Base-by-base conservation (phyloP, 1,140 invertebrate species). In the Stratiolaelaps scimitus region DNA sequence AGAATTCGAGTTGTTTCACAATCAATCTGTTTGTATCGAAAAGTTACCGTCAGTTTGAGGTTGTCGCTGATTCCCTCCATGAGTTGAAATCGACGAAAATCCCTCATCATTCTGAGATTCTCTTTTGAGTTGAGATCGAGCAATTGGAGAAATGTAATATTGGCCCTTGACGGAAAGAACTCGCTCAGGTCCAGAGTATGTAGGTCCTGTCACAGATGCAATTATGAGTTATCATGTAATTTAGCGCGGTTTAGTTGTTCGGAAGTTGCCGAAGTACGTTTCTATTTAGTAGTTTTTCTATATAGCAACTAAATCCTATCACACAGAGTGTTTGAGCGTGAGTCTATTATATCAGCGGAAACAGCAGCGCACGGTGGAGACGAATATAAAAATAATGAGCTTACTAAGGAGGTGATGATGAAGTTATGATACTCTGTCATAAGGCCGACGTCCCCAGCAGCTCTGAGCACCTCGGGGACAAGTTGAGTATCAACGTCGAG, bases 341-440 rank as follows among this genome's bases (percentile, higher is more conserved):
- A n/a, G n/a, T n/a, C n/a, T n/a, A n/a, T n/a, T n/a, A n/a, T n/a
- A n/a, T n/a, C n/a, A n/a, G n/a, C n/a, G n/a, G n/a, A n/a, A n/a
- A n/a, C n/a, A 40, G 10, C 4, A 10, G 34, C 34, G 4, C 10
- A 40, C 10, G 5, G 34, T 4, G 5, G 10, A 40, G 4, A 40
- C 4, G 5, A 40, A 40, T 10, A 40, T 4, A 40, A 23, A 26
- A 23, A 17, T 60, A 17, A 26, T 4, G 15, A 48, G 15, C 47
- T 20, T 20, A 60, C 53, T 34, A 60, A 60, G 20, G 53, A 60
- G 15, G 53, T 60, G 26, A 60, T 29, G 20, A 60, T 10, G 53
- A 60, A 60, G 26, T 60, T 60, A 34, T 60, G 34, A 23, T 60
- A 60, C 53, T 60, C 53, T 15, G 53, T 60, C 53, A 60, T 60